Percentiles rank a stretch among this genome's conserved stretches.
Evolutionary conservation across 2,797 vertebrate genomes (phyloP).

Genomic region (Manis pentadactyla): DNA sequence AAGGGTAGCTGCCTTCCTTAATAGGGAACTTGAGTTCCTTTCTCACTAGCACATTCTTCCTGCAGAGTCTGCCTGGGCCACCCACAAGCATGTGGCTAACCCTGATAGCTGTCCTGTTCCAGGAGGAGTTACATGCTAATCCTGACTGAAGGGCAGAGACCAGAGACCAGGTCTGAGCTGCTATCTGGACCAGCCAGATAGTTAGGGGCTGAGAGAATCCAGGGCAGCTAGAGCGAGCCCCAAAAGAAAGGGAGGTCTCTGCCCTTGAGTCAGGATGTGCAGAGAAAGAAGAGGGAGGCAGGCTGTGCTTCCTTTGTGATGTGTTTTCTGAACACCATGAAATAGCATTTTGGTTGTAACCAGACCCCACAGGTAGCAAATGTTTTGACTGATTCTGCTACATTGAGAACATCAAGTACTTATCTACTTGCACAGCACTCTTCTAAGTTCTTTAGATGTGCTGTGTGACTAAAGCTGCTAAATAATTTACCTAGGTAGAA

Average conservation of each 20-base stretch:
- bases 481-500: neutral
- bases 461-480: neutral
- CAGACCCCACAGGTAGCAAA: neutral
- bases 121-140: neutral
- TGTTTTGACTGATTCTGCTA: neutral
- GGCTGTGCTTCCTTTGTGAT: neutral
- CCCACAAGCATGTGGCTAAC: slow-evolving; percentile 48
- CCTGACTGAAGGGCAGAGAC: slow-evolving; percentile 47
- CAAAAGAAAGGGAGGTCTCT: neutral
- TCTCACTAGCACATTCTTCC: slow-evolving; percentile 16
- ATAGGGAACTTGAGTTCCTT: neutral
- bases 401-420: neutral
- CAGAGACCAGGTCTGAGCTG: neutral
- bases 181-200: slow-evolving; percentile 68
- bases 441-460: neutral
- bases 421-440: neutral
- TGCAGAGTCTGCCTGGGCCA: slow-evolving; percentile 37
- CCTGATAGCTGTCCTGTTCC: slow-evolving; percentile 55
- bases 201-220: neutral
- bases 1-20: neutral
- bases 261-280: neutral
- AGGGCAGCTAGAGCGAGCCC: neutral
- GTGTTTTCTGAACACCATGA: slow-evolving; percentile 36
- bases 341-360: neutral
- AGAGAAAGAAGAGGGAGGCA: neutral